These are phyloP conservation scores for Chitala chitala DNA, from an alignment of 2,113 vertebrate genomes.

Conservation along the genomic window DNA sequence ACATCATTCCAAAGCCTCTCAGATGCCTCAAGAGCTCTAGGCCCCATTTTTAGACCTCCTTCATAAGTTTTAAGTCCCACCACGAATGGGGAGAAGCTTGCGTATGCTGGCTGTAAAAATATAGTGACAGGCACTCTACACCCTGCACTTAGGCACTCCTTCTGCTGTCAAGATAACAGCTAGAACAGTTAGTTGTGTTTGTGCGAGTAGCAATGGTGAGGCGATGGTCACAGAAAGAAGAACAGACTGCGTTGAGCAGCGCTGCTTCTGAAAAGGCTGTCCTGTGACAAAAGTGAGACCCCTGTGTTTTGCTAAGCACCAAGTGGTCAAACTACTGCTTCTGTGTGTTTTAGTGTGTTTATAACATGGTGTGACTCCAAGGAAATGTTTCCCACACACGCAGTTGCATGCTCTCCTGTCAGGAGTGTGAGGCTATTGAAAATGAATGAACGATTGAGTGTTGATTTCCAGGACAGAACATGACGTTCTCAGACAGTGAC, in stretches of 20 bases:
- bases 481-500: neutral
- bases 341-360: too few relatives aligned
- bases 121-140: conserved; percentile 34
- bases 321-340: too few relatives aligned
- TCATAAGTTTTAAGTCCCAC: conserved; percentile 30
- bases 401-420: too few relatives aligned
- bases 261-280: too few relatives aligned
- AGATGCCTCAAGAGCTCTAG: conserved; percentile 32
- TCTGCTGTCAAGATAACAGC: conserved; percentile 22
- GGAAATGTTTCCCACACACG: too few relatives aligned
- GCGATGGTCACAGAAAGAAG: conserved; percentile 18
- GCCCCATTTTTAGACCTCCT: conserved; percentile 16
- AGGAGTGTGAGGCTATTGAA: neutral
- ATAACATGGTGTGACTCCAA: too few relatives aligned
- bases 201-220: conserved; percentile 33
- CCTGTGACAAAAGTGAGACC: too few relatives aligned
- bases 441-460: neutral
- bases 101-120: conserved; percentile 33
- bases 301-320: too few relatives aligned
- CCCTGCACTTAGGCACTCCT: conserved; percentile 24
- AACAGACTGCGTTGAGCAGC: too few relatives aligned
- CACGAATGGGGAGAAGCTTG: conserved; percentile 28
- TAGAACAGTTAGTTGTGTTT: neutral
- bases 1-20: conserved; percentile 51
- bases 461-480: neutral